Percentiles rank a stretch among this genome's conserved stretches.
Evolutionary conservation across 35 echinoderm and acorn worm genomes (phyloP).

Genomic region (Chiridota heheva): DNA sequence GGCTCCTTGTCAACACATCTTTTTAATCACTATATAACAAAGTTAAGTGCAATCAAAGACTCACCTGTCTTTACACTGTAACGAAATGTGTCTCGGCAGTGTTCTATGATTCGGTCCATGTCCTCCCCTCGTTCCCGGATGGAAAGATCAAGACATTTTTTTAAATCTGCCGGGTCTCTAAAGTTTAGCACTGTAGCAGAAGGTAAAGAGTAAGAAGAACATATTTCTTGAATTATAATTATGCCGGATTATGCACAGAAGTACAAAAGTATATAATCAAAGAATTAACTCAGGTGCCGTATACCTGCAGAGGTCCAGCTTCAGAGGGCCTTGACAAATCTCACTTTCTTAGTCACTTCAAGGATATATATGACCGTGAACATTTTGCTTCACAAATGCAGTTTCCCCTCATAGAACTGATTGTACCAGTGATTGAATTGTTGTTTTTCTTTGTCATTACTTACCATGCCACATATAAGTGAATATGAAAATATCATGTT

Average conservation of each 20-base stretch:
- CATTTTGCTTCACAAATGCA: no score
- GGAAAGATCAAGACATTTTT: slow-evolving; percentile 13
- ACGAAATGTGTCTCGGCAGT: slow-evolving; percentile 1
- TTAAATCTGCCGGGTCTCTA: slow-evolving; percentile 16
- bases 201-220: not conserved
- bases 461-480: no score
- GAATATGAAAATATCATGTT: no score
- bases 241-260: not conserved
- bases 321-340: not conserved
- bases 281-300: not conserved
- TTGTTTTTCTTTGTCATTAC: no score
- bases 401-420: no score
- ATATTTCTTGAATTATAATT: not conserved
- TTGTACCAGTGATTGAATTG: no score
- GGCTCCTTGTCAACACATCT: not conserved
- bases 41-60: not conserved
- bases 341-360: not conserved
- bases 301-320: not conserved
- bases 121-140: slow-evolving; percentile 11
- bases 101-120: slow-evolving; percentile 1
- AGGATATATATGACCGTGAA: no score
- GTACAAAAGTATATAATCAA: not conserved
- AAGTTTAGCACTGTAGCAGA: slow-evolving; percentile 13
- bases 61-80: slow-evolving; percentile 22
- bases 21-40: not conserved